Conservation (phyloP, 1,140 invertebrate species). For the Calosoma granatense region DNA sequence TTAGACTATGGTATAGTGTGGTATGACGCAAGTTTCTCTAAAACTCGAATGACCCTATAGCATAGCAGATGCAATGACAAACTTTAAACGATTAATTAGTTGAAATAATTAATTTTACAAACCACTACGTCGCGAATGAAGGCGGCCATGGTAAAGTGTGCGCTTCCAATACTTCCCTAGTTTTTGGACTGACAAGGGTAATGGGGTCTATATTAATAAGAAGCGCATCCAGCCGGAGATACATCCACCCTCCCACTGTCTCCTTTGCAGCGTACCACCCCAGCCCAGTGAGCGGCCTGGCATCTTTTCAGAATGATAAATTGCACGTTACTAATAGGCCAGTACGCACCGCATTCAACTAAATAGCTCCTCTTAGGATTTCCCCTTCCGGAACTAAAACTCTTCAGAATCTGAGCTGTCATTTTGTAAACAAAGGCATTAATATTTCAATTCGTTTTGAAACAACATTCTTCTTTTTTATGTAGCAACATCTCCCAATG, state of each 20-base stretch:
- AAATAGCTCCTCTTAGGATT: neutral
- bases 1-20: neutral
- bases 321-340: neutral
- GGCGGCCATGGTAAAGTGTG: neutral
- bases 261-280: neutral
- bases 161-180: neutral
- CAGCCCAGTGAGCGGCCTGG: neutral
- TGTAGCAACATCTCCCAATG: neutral
- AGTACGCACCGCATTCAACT: neutral
- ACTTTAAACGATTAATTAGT: constrained; percentile 8
- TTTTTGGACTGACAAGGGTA: neutral
- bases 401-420: neutral
- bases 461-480: neutral
- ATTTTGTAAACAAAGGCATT: neutral
- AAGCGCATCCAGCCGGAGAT: neutral
- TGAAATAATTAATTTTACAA: constrained; percentile 6
- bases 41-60: neutral
- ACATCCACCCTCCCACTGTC: neutral
- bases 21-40: neutral
- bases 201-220: constrained; percentile 1
- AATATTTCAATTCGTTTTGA: neutral
- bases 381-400: neutral
- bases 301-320: neutral
- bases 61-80: neutral
- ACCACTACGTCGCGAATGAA: neutral